Conservation (phyloP, 2,888 invertebrate species). For the Tiphia femorata region DNA sequence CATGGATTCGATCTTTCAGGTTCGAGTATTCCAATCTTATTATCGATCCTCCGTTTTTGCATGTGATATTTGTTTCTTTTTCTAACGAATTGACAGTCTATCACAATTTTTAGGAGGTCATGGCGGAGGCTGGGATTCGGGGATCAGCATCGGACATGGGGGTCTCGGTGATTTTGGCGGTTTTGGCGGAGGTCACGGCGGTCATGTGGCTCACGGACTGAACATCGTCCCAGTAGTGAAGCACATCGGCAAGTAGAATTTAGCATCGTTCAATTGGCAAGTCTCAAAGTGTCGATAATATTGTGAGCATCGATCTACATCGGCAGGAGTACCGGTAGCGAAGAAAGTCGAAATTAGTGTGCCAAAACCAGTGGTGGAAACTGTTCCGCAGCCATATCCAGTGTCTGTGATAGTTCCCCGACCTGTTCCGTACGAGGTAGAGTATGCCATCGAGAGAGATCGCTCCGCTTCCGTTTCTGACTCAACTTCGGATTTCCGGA, state of each 20-base stretch:
- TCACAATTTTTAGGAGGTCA: conserved; percentile 1
- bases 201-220: conserved; percentile 54
- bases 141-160: conserved; percentile 12
- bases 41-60: too few relatives aligned
- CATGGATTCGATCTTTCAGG: conserved; percentile 13
- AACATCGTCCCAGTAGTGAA: conserved; percentile 76
- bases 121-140: conserved; percentile 21
- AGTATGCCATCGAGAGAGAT: too few relatives aligned
- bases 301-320: background rate
- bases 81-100: background rate
- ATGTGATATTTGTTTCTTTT: too few relatives aligned
- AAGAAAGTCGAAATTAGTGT: conserved; percentile 73
- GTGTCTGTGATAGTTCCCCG: conserved; percentile 77
- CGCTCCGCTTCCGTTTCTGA: too few relatives aligned
- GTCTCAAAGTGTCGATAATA: too few relatives aligned
- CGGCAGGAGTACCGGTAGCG: conserved; percentile 71
- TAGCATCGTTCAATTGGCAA: background rate
- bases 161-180: background rate
- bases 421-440: conserved; percentile 68
- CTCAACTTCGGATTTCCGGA: too few relatives aligned
- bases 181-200: conserved; percentile 27
- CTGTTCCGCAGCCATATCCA: conserved; percentile 75
- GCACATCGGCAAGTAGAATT: conserved; percentile 69
- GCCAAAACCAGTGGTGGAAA: conserved; percentile 71
- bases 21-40: too few relatives aligned